Conservation (phyloP, 2,888 invertebrate genomes). For the Junonia oenone region DNA sequence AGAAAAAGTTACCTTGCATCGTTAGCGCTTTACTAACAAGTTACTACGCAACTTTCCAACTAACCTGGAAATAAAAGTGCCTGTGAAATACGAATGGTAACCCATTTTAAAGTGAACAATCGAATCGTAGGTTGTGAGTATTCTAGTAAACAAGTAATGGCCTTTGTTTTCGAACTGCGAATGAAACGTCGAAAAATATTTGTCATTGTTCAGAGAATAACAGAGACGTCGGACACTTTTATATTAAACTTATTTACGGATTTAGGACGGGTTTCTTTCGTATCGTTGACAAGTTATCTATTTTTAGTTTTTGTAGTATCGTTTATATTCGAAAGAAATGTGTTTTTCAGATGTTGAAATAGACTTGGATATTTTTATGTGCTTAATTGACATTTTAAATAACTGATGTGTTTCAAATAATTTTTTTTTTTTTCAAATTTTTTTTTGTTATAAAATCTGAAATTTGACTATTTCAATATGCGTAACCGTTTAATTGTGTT, state of each 20-base stretch:
- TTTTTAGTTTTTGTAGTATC: not conserved
- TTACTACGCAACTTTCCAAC: conserved; percentile 15
- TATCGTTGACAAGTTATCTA: not conserved
- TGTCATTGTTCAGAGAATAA: not conserved
- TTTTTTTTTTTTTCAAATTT: too few relatives aligned
- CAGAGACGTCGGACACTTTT: not conserved
- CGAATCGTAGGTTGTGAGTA: conserved; percentile 12
- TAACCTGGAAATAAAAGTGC: conserved; percentile 17
- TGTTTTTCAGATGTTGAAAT: not conserved
- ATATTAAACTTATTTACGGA: conserved; percentile 5
- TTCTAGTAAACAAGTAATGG: conserved; percentile 19
- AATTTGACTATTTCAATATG: too few relatives aligned
- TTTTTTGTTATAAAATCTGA: too few relatives aligned
- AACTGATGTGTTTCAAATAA: too few relatives aligned
- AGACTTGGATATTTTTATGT: not conserved
- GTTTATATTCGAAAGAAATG: not conserved
- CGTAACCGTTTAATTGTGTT: too few relatives aligned
- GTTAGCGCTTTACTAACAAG: conserved; percentile 1
- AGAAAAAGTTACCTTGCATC: conserved; percentile 4
- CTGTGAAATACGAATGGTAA: conserved; percentile 12
- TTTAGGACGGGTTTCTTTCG: not conserved
- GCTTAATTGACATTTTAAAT: too few relatives aligned
- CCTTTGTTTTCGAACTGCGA: conserved; percentile 15
- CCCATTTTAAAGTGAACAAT: conserved; percentile 21
- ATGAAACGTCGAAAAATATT: conserved; percentile 9